Evolutionary conservation across 2,888 invertebrate species (phyloP), one percentile per base, ranked within the genome.

Genomic region (Pollenia amentaria): DNA sequence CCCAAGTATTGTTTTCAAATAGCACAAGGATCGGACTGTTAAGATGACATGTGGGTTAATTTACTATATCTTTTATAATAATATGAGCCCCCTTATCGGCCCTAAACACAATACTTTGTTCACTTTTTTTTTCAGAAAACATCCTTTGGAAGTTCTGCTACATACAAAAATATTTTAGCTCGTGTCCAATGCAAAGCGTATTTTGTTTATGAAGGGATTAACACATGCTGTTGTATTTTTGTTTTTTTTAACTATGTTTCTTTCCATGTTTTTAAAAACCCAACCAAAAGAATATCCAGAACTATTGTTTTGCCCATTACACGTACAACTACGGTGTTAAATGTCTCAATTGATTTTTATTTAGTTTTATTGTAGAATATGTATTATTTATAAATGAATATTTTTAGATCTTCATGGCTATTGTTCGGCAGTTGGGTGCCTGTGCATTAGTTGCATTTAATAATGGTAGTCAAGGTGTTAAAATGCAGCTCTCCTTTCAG

Each of bases 281-380:
- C 51, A 60, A 78, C 67, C 62, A 21, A 67, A 55, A 75, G 80
- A 73, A 80, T 78, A 81, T 44, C 62, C 29, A 53, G 75, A 57
- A 40, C 51, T 69, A 87, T 87, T 84, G 87, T 87, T 87, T 55
- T 42, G 67, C 11, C 64, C 11, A 64, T 69, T 62, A 72, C 70
- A 80, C 80, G 78, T 73, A 62, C 67, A 16, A 62, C 42, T 21
- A 53, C 67, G 60, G 53, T 77, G 80, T 87, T 84, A 84, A 84
- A 87, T 84, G 69, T 87, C 87, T 87, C 87, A 87, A 87, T 87
- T 81, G 84, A 87, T 84, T 73, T 80, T 70, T 72, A 70, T 73
- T 67, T 53, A 65, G 38, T 62, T 48, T 70, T 60, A 40, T 18
- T 29, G 29, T 29, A 29, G 29, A 29, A 29, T 64, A 21, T 29